Conservation (phyloP, 2,888 invertebrate genomes). For the Tupiocoris notatus region DNA sequence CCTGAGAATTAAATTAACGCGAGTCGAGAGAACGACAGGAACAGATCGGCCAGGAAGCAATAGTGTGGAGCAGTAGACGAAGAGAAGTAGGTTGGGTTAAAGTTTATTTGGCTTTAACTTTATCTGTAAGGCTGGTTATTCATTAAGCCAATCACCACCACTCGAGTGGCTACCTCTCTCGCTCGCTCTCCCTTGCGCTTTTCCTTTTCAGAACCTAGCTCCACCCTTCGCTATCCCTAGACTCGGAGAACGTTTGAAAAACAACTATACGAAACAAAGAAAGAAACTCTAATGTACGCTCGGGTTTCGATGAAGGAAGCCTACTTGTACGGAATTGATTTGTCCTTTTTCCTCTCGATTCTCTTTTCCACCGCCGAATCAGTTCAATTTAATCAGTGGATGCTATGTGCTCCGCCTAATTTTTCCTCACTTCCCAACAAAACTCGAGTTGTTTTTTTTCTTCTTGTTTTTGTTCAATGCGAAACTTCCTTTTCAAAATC, state of each 20-base stretch:
- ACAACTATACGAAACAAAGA: constrained; percentile 41
- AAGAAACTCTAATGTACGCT: constrained; percentile 39
- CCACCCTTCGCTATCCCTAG: neutral
- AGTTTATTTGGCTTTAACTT: constrained; percentile 49
- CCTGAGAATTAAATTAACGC: constrained; percentile 48
- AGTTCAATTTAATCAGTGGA: constrained; percentile 34
- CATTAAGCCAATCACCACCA: constrained; percentile 48
- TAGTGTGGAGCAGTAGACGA: constrained; percentile 10
- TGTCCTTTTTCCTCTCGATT: constrained; percentile 18
- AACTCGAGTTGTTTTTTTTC: neutral
- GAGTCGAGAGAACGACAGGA: constrained; percentile 34
- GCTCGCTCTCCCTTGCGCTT: neutral
- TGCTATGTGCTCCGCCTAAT: constrained; percentile 37
- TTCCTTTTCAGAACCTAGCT: constrained; percentile 25
- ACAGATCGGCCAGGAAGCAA: constrained; percentile 11
- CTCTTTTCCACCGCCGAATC: constrained; percentile 10
- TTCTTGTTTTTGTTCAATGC: neutral
- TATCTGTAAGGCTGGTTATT: constrained; percentile 48
- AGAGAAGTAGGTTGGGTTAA: constrained; percentile 34
- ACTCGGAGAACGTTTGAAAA: constrained; percentile 14
- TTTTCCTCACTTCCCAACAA: constrained; percentile 8
- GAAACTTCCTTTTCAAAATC: constrained; percentile 12
- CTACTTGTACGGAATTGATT: constrained; percentile 37
- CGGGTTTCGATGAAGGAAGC: constrained; percentile 14
- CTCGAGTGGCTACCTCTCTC: constrained; percentile 33